Base-by-base conservation (phyloP, 1,140 invertebrate species). In the Microplitis mediator region DNA sequence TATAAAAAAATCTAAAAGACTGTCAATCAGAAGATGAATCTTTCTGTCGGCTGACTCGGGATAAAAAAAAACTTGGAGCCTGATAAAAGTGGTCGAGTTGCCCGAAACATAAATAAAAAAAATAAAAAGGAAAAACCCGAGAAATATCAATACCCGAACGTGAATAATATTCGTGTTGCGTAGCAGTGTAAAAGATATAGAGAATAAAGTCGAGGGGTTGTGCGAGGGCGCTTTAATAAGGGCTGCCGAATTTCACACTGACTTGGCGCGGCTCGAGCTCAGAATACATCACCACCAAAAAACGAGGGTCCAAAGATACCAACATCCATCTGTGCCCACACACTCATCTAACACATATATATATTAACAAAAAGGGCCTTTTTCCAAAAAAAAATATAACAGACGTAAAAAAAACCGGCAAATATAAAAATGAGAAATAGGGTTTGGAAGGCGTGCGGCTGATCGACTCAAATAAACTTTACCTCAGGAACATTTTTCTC, bases 211-310 rank as follows among this genome's bases (percentile, higher is more conserved):
- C 31, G 54, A 51, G 64, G 52, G 60, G 58, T 72, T 63, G 71
- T 71, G 73, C 73, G 75, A 77, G 78, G 64, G 82, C 80, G 78
- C 81, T 86, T 85, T 86, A 86, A 86, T 87, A 85, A 87, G 83
- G 80, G 82, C 78, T 84, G 80, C 80, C 78, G 80, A 85, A 87
- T 87, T 87, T 87, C 83, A 87, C 84, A 87, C 84, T 81, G 84
- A 86, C 80, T 73, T 67, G 65, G 65, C 65, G 65, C 65, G 51
- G 23, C 65, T 67, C 39, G 60, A 35, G 39, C 39, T 45, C 32
- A 11, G 39, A 36, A 67, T 64, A 64, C 39, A 64, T 35, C 32
- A 63, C 13, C 13, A 69, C 31, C 4, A 36, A 64, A 32, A 13
- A 58, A 54, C 1, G 1, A 52, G 45, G 50, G 50, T 52, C 58